These are phyloP conservation scores for Neogale vison DNA, from an alignment of 2,113 vertebrate genomes.

Conservation along the genomic window DNA sequence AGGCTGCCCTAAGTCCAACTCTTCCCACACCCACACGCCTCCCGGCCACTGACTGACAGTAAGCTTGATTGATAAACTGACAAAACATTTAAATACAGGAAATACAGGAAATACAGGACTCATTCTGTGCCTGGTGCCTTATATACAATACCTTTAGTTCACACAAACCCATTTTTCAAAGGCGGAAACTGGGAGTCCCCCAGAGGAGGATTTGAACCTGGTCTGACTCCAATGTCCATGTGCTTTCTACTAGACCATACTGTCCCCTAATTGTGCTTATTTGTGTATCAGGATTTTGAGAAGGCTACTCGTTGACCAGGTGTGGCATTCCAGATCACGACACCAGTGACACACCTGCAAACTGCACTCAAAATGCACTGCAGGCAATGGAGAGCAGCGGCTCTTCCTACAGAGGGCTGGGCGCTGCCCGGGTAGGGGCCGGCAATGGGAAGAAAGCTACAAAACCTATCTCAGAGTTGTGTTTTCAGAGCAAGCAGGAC, in stretches of 20 bases:
- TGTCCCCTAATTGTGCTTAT: background rate
- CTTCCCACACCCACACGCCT: background rate
- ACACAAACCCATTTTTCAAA: background rate
- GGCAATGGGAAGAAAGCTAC: background rate
- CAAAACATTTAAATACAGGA: background rate
- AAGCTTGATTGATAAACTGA: background rate
- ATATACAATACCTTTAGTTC: background rate
- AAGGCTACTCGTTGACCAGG: background rate
- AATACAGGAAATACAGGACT: background rate
- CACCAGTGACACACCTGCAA: background rate
- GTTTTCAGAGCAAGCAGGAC: background rate
- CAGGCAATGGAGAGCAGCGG: background rate
- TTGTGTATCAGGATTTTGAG: background rate
- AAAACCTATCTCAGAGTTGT: background rate
- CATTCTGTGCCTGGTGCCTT: too few relatives aligned
- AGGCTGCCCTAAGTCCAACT: background rate
- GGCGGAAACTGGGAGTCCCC: background rate
- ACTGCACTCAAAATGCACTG: rapidly evolving
- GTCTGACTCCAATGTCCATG: background rate
- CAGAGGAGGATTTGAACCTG: background rate
- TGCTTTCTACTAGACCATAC: background rate
- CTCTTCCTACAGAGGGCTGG: background rate
- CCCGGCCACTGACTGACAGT: background rate
- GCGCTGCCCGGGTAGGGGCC: background rate
- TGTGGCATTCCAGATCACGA: background rate